Percentiles rank a stretch among this genome's conserved stretches.
Conservation (phyloP, 2,888 invertebrate genomes). For the Ditula angustiorana region DNA sequence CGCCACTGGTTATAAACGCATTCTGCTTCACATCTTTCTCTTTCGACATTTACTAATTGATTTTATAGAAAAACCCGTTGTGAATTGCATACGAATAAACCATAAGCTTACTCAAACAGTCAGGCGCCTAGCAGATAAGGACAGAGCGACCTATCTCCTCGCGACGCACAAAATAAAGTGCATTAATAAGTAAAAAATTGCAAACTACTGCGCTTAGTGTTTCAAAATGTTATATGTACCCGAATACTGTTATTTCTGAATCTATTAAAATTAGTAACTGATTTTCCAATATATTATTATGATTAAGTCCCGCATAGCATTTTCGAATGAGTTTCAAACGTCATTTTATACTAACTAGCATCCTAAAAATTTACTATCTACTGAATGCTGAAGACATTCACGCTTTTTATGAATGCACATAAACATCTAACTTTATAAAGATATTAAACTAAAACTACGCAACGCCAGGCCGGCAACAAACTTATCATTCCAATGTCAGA, state of each 20-base stretch:
- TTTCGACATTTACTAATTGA: neutral
- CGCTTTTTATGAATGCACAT: constrained; percentile 74
- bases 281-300: constrained; percentile 36
- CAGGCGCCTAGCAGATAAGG: neutral
- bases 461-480: constrained; percentile 73
- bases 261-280: constrained; percentile 20
- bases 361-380: constrained; percentile 85
- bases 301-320: constrained; percentile 49
- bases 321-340: constrained; percentile 63
- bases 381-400: constrained; percentile 79
- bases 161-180: constrained; percentile 60
- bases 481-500: constrained; percentile 61
- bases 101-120: neutral
- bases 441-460: constrained; percentile 79
- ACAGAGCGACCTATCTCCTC: constrained; percentile 33
- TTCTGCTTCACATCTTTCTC: neutral
- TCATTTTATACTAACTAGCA: constrained; percentile 84
- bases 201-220: constrained; percentile 46
- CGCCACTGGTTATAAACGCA: neutral
- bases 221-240: constrained; percentile 26
- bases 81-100: neutral
- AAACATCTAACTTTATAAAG: constrained; percentile 79
- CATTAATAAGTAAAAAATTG: constrained; percentile 68
- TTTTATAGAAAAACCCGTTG: neutral
- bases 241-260: constrained; percentile 29